Evolutionary conservation across 2,797 vertebrate genomes (phyloP).

Genomic region (Adelosebastes latens): DNA sequence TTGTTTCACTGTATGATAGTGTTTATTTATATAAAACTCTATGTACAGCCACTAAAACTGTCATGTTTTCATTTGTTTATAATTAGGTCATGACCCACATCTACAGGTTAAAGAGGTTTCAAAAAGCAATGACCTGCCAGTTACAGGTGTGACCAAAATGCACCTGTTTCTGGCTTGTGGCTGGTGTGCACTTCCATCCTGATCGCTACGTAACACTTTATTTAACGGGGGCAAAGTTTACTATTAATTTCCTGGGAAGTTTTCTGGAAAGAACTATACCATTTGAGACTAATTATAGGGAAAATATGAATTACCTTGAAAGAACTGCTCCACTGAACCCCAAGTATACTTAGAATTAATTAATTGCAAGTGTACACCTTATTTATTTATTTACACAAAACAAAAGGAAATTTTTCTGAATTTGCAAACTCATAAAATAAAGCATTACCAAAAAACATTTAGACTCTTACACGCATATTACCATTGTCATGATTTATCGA

Average conservation of each 20-base stretch:
- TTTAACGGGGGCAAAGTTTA: neutral
- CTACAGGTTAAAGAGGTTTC: neutral
- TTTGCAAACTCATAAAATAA: neutral
- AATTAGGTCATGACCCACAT: neutral
- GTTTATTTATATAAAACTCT: constrained; percentile 61
- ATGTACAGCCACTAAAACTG: constrained; percentile 44
- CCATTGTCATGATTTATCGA: too few species aligned
- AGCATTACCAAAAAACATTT: neutral
- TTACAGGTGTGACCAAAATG: neutral
- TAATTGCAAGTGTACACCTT: neutral
- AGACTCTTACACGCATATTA: too few species aligned
- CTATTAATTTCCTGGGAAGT: neutral
- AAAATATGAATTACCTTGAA: neutral
- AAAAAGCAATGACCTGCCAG: neutral
- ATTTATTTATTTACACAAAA: neutral
- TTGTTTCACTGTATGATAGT: constrained; percentile 45
- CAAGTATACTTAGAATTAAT: neutral
- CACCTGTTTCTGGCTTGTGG: neutral
- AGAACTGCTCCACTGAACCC: neutral
- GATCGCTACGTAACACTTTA: neutral
- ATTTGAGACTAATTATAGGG: neutral
- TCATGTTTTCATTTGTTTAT: neutral
- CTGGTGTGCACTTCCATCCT: neutral
- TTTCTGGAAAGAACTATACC: neutral
- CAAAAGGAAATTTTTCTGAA: too few species aligned